Evolutionary conservation across 2,888 invertebrate genomes (phyloP), one percentile per base, ranked within the genome.

Genomic region (Pandemis cinnamomeana): DNA sequence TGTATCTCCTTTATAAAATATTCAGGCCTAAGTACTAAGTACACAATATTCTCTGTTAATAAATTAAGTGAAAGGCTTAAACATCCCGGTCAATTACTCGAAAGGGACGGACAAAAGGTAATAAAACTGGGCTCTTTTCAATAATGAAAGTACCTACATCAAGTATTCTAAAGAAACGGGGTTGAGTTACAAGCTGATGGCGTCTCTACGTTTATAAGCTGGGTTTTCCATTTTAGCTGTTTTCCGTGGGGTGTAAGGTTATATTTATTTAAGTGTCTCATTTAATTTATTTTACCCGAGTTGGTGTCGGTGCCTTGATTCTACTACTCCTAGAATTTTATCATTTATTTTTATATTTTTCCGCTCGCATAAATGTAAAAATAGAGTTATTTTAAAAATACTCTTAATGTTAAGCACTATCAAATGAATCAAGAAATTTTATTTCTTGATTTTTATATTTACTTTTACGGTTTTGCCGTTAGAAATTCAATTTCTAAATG

Each of bases 81-180:
- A 69, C 58, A 44, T 42, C 69, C 64, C 60, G 44, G 69, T 73
- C 73, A 60, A 73, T 73, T 70, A 73, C 60, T 64, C 15, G 69
- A 36, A 67, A 41, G 44, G 42, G 46, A 15, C 15, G 51, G 48
- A 69, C 42, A 73, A 64, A 71, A 64, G 44, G 69, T 15, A 64
- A 51, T 73, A 70, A 66, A 69, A 73, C 51, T 13, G 69, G 61
- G 58, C 44, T 44, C 48, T 69, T 73, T 73, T 70, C 53, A 70
- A 73, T 73, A 73, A 73, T 66, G 66, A 73, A 69, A 69, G 60
- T 72, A 72, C 55, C 51, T 61, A 48, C 64, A 68, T 72, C 55
- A 46, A 62, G 68, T 48, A 60, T 72, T 63, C 58, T 41, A 36
- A 27, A 69, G 69, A 41, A 69, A 41, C n/a, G 36, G 51, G 60